These are phyloP conservation scores for Tympanoctomys barrerae DNA, from an alignment of 2,797 vertebrate species.

Conservation along the genomic window DNA sequence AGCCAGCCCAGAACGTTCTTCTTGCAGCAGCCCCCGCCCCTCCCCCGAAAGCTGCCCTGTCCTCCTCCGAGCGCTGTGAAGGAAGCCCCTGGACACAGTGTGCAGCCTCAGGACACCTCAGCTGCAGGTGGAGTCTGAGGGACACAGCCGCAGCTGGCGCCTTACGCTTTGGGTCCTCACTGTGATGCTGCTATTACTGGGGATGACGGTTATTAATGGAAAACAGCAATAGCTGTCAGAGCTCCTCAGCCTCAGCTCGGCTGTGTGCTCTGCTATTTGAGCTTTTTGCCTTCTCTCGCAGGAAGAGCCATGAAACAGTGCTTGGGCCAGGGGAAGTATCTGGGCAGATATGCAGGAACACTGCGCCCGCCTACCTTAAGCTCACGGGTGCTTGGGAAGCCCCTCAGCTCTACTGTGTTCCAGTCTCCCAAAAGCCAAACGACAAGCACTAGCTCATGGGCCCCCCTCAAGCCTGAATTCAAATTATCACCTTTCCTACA, in stretches of 20 bases:
- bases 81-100: conserved; percentile 63
- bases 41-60: neutral
- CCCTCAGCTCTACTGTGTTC: neutral
- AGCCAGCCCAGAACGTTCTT: conserved; percentile 52
- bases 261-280: neutral
- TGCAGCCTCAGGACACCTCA: conserved; percentile 52
- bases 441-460: neutral
- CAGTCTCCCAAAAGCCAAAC: neutral
- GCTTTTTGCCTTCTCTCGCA: neutral
- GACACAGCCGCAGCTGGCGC: conserved; percentile 52
- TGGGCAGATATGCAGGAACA: neutral
- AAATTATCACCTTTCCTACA: neutral
- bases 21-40: conserved; percentile 32
- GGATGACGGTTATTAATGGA: accelerated
- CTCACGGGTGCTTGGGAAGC: neutral
- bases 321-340: neutral
- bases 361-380: neutral
- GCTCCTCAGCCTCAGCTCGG: neutral
- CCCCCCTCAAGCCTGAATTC: accelerated
- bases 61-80: conserved; percentile 68
- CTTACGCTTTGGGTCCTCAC: conserved; percentile 59
- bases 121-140: conserved; percentile 59
- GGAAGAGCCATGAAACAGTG: neutral
- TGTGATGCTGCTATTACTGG: accelerated
- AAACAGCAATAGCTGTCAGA: accelerated